These are phyloP conservation scores for Stenotaenia linearis DNA, from an alignment of 2,888 invertebrate species.

Conservation along the genomic window DNA sequence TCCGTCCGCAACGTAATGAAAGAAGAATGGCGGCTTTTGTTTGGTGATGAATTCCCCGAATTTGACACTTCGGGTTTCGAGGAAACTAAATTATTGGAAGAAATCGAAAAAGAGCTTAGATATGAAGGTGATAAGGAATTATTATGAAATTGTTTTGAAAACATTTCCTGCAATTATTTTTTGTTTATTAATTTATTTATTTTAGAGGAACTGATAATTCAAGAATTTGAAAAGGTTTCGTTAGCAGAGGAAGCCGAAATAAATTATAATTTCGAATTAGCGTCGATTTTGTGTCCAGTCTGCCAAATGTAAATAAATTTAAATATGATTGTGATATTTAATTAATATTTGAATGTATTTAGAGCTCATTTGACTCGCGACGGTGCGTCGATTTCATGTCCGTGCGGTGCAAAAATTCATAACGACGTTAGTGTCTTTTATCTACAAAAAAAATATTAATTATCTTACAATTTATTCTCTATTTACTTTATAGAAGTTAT, in stretches of 20 bases:
- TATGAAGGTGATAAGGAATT: background rate
- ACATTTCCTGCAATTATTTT: background rate
- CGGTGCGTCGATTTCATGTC: background rate
- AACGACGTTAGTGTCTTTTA: background rate
- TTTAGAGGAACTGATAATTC: background rate
- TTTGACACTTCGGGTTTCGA: background rate
- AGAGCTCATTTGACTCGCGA: background rate
- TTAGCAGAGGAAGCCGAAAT: background rate
- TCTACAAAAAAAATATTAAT: background rate
- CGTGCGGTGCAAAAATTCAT: background rate
- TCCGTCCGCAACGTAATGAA: background rate
- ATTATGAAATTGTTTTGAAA: background rate
- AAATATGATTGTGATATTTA: background rate
- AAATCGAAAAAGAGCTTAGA: background rate
- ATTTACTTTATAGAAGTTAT: background rate
- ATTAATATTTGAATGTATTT: background rate
- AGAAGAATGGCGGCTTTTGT: background rate
- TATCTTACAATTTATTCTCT: background rate
- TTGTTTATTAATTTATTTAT: background rate
- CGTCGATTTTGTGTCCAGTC: background rate
- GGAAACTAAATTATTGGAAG: background rate
- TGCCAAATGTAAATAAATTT: background rate
- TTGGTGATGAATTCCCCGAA: background rate
- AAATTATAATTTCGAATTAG: background rate
- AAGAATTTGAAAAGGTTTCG: background rate